Evolutionary conservation across 2,797 vertebrate genomes (phyloP).

Genomic region (Yasuhikotakia modesta): DNA sequence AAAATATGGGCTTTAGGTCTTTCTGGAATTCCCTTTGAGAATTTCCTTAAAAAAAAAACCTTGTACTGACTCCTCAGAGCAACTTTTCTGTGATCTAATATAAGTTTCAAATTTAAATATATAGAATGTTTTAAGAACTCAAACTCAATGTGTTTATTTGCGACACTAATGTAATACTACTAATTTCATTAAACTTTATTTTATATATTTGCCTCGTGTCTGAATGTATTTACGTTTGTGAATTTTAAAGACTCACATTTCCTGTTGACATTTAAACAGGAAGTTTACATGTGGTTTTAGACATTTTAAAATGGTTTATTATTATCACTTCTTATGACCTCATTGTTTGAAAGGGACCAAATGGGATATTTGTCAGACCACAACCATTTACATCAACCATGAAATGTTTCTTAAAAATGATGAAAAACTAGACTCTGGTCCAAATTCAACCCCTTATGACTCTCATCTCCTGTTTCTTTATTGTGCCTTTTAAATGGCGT

Average conservation of each 20-base stretch:
- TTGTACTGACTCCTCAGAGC: constrained; percentile 91
- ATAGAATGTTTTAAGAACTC: constrained; percentile 97
- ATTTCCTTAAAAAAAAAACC: constrained; percentile 85
- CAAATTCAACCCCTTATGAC: not conserved
- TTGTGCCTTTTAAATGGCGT: no score
- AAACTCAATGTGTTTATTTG: constrained; percentile 75
- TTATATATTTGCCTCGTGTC: constrained; percentile 48
- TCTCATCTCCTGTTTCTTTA: not conserved
- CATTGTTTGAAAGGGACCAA: not conserved
- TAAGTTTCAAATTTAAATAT: constrained; percentile 99
- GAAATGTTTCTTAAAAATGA: no score
- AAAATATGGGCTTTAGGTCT: constrained; percentile 75
- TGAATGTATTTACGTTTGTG: constrained; percentile 37
- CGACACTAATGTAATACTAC: constrained; percentile 56
- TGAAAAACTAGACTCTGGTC: not conserved
- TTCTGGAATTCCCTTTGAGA: constrained; percentile 84
- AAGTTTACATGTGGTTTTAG: not conserved
- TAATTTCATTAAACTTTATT: constrained; percentile 62
- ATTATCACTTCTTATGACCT: not conserved
- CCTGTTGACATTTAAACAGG: not conserved
- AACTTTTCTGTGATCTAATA: constrained; percentile 99
- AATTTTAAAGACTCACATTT: not conserved
- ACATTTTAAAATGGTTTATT: not conserved
- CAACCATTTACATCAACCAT: no score
- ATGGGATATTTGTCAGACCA: no score